A percentile compares a stretch with the other conserved stretches of the same genome.
These are phyloP conservation scores for Leptoclinus maculatus DNA, from an alignment of 2,797 vertebrate genomes.

Conservation along the genomic window DNA sequence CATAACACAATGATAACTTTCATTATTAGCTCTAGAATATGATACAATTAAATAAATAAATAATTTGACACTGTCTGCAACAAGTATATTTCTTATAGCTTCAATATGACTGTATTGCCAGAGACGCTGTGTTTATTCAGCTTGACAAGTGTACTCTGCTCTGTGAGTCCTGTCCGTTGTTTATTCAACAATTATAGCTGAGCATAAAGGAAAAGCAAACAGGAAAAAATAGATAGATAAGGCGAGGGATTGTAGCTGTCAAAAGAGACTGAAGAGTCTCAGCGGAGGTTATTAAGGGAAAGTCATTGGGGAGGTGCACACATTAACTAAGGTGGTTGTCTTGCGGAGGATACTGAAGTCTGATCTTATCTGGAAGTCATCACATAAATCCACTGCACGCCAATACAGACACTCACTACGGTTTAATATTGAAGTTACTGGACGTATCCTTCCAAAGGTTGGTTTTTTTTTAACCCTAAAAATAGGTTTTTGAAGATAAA, in stretches of 20 bases:
- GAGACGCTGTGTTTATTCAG: slow-evolving; percentile 17
- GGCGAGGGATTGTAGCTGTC: slow-evolving; percentile 49
- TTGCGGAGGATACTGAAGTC: slow-evolving; percentile 19
- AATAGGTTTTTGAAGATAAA: neutral
- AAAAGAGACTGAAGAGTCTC: slow-evolving; percentile 43
- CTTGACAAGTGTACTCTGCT: slow-evolving; percentile 23
- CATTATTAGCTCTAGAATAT: neutral
- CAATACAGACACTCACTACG: neutral
- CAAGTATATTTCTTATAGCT: neutral
- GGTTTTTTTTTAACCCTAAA: neutral
- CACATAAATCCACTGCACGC: slow-evolving; percentile 27
- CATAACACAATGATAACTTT: neutral
- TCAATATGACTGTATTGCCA: neutral
- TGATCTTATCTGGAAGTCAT: slow-evolving; percentile 45
- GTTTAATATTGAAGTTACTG: neutral
- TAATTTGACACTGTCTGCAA: neutral
- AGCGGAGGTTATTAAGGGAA: slow-evolving; percentile 48
- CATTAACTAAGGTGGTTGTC: slow-evolving; percentile 32
- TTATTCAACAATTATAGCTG: slow-evolving; percentile 75
- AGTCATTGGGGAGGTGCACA: slow-evolving; percentile 37
- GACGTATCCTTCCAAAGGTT: neutral
- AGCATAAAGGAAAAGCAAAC: slow-evolving; percentile 84
- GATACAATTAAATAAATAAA: neutral
- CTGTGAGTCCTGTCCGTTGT: slow-evolving; percentile 40
- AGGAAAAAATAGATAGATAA: slow-evolving; percentile 84